phyloP scores from a whole-genome alignment of 2,797 vertebrate genomes.

The Epinephelus malabaricus region DNA sequence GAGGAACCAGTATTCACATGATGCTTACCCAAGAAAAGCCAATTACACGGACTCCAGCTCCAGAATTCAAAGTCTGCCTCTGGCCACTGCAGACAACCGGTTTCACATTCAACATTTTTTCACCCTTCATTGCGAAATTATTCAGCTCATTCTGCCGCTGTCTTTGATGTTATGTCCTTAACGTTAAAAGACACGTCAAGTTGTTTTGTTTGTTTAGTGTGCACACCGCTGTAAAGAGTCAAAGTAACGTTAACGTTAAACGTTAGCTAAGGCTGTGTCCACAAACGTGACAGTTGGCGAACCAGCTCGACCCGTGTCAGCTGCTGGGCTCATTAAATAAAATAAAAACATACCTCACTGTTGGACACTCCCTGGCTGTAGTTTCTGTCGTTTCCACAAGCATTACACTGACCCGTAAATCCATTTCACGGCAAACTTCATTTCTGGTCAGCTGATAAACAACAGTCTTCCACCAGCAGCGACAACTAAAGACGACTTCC shows the following conservation, averaged over 20 bases:
- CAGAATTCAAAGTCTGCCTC: neutral
- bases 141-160: accelerated
- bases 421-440: slow-evolving; percentile 36
- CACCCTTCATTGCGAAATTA: neutral
- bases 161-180: neutral
- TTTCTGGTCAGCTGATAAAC: slow-evolving; percentile 60
- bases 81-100: neutral
- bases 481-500: slow-evolving; percentile 20
- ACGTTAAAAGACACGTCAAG: neutral
- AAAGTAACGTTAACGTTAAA: neutral
- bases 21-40: slow-evolving; percentile 38
- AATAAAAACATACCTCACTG: slow-evolving; percentile 38
- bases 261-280: neutral
- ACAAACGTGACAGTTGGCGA: neutral
- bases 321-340: neutral
- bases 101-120: neutral
- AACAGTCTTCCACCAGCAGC: accelerated
- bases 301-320: neutral
- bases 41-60: neutral
- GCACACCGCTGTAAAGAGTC: neutral
- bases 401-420: neutral
- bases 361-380: neutral
- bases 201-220: neutral
- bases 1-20: slow-evolving; percentile 73
- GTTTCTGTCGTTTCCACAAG: neutral